Base-by-base conservation (phyloP, 2,888 invertebrate species). In the Pseudococcus longispinus region DNA sequence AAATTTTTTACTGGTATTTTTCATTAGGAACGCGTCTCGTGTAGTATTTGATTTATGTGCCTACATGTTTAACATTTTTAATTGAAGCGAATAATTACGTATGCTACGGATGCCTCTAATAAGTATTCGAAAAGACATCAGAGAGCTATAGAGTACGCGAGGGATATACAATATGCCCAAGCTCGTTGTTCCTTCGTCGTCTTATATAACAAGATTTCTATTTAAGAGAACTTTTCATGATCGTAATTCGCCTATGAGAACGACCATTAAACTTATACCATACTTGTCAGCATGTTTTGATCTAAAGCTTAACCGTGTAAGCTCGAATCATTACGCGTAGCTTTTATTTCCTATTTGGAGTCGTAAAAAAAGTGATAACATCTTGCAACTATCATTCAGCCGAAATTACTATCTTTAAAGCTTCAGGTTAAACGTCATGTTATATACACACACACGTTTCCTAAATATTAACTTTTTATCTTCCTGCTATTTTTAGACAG, bases 1-100 rank as follows among this genome's bases (percentile, higher is more conserved):
- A 51, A 65, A 65, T 65, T 65, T 65, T 65, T 65, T 65, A 65
- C 65, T 65, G 65, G 65, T 65, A 65, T 65, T 65, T 65, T 65
- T 65, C 65, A 65, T 65, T 65, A 65, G 51, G 51, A n/a, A 51
- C 11, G 20, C 65, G 65, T 65, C 65, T 65, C 65, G 65, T 23
- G 65, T 65, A 26, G 23, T 23, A 26, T 65, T 65, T 65, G 65
- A 65, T 65, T 65, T 65, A 65, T 65, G 65, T 26, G 65, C 23
- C 51, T 65, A 65, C 65, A 65, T 26, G 65, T 65, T 65, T 65
- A 26, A 65, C 65, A 65, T 65, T 26, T 65, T 65, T 65, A 65
- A 65, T 65, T 65, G 65, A 65, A 65, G 51, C 65, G 26, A 26
- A 26, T 26, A 11, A 65, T 65, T 65, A 65, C 65, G 65, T 26